phyloP scores from a whole-genome alignment of 2,888 invertebrate species.

The Eupithecia exiguata region DNA sequence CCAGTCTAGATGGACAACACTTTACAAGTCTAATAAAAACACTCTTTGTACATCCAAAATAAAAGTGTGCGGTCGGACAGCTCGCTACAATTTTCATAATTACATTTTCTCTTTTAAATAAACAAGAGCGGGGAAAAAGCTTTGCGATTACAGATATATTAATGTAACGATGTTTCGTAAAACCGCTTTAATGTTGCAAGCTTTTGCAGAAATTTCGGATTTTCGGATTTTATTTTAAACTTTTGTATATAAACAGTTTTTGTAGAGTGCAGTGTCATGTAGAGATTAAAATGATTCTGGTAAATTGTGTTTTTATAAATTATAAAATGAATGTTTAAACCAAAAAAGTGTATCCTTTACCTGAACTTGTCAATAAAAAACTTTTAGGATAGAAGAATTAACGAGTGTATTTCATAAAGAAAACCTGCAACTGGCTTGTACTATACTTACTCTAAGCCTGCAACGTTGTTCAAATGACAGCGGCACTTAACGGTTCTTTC shows the following conservation, averaged over 20 bases:
- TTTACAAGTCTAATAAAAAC: no score
- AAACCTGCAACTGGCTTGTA: background rate
- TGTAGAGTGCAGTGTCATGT: slow-evolving; percentile 5
- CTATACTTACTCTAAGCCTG: background rate
- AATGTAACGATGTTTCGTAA: slow-evolving; percentile 1
- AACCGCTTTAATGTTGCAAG: slow-evolving; percentile 9
- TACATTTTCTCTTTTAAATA: slow-evolving; percentile 10
- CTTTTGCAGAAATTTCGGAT: background rate
- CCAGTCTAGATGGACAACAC: no score
- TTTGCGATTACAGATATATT: slow-evolving; percentile 2
- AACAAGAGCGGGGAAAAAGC: background rate
- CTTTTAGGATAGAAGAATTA: background rate
- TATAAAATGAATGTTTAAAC: background rate
- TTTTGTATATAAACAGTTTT: background rate
- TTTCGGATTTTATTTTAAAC: slow-evolving; percentile 6
- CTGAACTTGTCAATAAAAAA: background rate
- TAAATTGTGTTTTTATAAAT: background rate
- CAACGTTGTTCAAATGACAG: background rate
- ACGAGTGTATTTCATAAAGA: background rate
- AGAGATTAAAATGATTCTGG: background rate
- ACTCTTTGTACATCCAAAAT: no score
- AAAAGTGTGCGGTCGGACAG: slow-evolving; percentile 4
- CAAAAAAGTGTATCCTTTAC: background rate
- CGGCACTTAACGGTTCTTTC: background rate
- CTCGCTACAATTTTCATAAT: background rate